Base-by-base conservation (phyloP, 2,113 vertebrate genomes). In the Cryptotis parvus region DNA sequence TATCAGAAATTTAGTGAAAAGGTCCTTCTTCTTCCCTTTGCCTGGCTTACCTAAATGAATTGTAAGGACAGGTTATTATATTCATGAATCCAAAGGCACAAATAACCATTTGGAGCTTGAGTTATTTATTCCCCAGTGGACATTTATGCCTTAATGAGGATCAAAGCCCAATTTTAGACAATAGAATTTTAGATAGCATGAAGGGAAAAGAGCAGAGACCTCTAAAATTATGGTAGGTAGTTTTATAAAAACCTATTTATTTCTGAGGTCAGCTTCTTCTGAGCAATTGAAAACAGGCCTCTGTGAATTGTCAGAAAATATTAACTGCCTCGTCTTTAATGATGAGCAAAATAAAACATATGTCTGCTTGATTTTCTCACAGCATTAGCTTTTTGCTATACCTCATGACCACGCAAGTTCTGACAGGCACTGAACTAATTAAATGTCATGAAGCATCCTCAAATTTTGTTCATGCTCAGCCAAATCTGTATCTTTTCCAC, bases 371-470 rank as follows among this genome's bases (percentile, higher is more conserved):
- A 61, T 76, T 88, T 94, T 76, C 37, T 86, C 49, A 45, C 2
- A 35, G 61, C 29, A 5, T 70, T 92, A 58, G n/a, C 52, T 95
- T 63, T 92, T 74, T 78, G 55, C 78, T 94, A 49, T 90, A 77
- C 9, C 65, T 76, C 68, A 74, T 52, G 72, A 49, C 45, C 91
- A 65, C 29, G n/a, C 94, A 77, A 81, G 94, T 96, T 90, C 90
- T 63, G 90, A 95, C 96, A 94, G 81, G 95, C 45, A 77, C 63
- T 7, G 15, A 91, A 89, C 90, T 93, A 94, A 96, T 96, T 95
- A 95, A 92, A 93, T 73, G 70, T 41, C 55, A 85, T 5, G 85
- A 88, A 93, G 88, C 90, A 58, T 69, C 82, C 61, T 96, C 83
- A 90, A 86, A 84, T 91, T 86, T 94, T 94, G 75, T 91, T 96